Conservation (phyloP, 2,888 invertebrate genomes). For the Watsonalla binaria region DNA sequence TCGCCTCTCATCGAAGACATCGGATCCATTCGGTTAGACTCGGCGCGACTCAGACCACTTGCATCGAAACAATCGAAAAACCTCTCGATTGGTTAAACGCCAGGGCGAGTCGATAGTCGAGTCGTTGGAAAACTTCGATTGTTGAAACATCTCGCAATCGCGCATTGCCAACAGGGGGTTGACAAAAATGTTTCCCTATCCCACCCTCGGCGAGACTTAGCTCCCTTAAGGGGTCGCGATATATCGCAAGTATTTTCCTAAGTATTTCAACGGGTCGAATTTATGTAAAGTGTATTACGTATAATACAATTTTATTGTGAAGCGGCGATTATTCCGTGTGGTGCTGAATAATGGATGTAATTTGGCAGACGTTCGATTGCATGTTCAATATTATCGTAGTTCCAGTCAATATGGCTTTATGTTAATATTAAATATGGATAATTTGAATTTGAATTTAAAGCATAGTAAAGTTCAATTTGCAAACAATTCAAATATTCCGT, state of each 20-base stretch:
- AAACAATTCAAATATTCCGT: no score
- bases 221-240: conserved; percentile 14
- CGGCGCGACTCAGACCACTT: no score
- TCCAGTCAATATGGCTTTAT: not conserved
- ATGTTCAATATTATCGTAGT: not conserved
- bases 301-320: conserved; percentile 10
- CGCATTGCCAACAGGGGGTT: conserved; percentile 12
- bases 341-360: not conserved
- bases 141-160: no score
- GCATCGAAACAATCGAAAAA: no score
- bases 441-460: no score
- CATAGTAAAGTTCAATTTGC: no score
- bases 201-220: conserved; percentile 11
- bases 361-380: not conserved
- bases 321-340: conserved; percentile 5
- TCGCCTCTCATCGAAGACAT: no score
- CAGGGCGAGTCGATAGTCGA: no score
- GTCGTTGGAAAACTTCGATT: no score
- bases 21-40: no score
- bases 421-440: not conserved
- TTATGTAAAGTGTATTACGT: conserved; percentile 17
- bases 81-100: no score
- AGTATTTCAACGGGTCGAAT: conserved; percentile 20
- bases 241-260: conserved; percentile 21
- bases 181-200: conserved; percentile 28